phyloP scores from a whole-genome alignment of 2,888 invertebrate genomes.

The Spialia ferax region DNA sequence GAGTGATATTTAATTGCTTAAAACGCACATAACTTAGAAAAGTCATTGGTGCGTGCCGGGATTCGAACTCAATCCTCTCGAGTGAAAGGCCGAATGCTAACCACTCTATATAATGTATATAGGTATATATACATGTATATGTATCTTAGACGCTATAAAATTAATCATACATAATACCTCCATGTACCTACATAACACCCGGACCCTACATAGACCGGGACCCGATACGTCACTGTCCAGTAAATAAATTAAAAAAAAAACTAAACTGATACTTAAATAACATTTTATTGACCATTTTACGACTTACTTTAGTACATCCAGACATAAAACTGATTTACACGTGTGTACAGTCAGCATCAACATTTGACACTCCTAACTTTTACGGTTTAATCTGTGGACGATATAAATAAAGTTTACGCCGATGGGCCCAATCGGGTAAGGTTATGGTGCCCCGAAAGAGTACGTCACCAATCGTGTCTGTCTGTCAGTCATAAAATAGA shows the following conservation, averaged over 20 bases:
- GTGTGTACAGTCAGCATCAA: slow-evolving; percentile 18
- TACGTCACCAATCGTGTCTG: slow-evolving; percentile 73
- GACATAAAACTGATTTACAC: slow-evolving; percentile 33
- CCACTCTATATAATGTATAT: too few species aligned
- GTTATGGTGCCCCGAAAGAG: slow-evolving; percentile 62
- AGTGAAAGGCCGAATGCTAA: too few species aligned
- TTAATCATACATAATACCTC: background rate
- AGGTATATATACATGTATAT: background rate
- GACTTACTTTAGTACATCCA: slow-evolving; percentile 24
- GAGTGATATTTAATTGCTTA: too few species aligned
- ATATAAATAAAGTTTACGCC: slow-evolving; percentile 74
- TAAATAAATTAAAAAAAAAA: slow-evolving; percentile 20
- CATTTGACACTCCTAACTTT: slow-evolving; percentile 80
- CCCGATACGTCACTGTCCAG: background rate
- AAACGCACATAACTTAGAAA: too few species aligned
- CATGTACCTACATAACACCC: background rate
- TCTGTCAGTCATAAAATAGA: slow-evolving; percentile 71
- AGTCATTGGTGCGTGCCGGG: too few species aligned
- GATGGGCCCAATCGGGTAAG: slow-evolving; percentile 70
- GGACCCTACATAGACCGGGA: background rate
- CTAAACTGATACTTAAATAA: background rate
- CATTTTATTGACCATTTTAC: slow-evolving; percentile 31
- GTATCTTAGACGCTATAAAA: too few species aligned
- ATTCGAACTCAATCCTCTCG: too few species aligned
- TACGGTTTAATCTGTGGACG: slow-evolving; percentile 56